Evolutionary conservation across 1,140 invertebrate species (phyloP).

Genomic region (Lethocerus indicus): DNA sequence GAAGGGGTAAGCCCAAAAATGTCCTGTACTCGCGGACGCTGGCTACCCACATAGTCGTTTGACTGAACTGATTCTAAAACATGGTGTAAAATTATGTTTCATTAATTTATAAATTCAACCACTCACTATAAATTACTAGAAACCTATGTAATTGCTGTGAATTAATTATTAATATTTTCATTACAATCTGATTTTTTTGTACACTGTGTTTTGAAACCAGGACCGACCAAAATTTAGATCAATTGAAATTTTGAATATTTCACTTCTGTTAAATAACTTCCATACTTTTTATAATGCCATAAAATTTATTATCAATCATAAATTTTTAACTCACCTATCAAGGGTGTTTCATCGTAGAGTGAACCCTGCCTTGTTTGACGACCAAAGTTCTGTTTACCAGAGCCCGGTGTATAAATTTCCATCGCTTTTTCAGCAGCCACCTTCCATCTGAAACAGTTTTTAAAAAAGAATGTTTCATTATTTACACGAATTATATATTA

Average conservation of each 20-base stretch:
- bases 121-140: background rate
- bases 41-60: slow-evolving; percentile 18
- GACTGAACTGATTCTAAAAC: slow-evolving; percentile 25
- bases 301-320: background rate
- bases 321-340: slow-evolving; percentile 27
- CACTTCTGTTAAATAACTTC: too few species aligned
- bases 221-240: too few species aligned
- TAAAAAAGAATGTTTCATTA: background rate
- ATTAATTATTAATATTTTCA: background rate
- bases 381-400: slow-evolving; percentile 28
- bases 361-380: slow-evolving; percentile 32
- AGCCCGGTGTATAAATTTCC: slow-evolving; percentile 34
- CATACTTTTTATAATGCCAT: too few species aligned
- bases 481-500: background rate
- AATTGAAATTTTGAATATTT: too few species aligned
- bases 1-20: slow-evolving; percentile 30
- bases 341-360: slow-evolving; percentile 39
- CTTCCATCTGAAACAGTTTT: slow-evolving; percentile 31
- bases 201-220: background rate
- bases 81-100: background rate
- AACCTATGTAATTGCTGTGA: background rate
- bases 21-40: slow-evolving; percentile 28
- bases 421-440: slow-evolving; percentile 39
- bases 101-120: background rate
- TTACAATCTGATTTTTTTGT: background rate